Conservation (phyloP, 2,888 invertebrate genomes). For the Chaetogeoica ovagalla region DNA sequence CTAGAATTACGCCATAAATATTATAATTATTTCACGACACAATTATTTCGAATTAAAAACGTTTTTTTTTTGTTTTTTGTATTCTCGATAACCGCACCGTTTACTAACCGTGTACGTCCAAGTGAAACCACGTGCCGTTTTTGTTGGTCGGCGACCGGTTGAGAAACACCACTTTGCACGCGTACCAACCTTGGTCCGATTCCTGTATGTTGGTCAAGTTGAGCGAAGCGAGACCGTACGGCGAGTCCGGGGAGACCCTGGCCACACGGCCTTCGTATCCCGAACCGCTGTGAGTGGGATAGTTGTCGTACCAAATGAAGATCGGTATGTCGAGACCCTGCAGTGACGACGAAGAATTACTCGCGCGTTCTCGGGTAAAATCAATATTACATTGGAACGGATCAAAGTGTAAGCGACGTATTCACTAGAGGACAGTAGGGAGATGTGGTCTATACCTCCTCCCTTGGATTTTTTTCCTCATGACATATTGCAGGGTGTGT, state of each 20-base stretch:
- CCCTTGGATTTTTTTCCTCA: no score
- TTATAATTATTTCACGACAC: no score
- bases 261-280: slow-evolving; percentile 91
- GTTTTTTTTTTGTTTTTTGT: background rate
- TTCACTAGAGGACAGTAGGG: no score
- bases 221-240: slow-evolving; percentile 89
- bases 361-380: no score
- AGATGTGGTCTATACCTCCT: no score
- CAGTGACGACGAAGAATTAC: slow-evolving; percentile 52
- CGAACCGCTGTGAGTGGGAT: slow-evolving; percentile 93
- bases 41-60: background rate
- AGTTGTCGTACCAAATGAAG: slow-evolving; percentile 97
- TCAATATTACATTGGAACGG: no score
- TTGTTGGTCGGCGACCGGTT: slow-evolving; percentile 92
- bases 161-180: slow-evolving; percentile 91
- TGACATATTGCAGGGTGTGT: no score
- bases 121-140: slow-evolving; percentile 97
- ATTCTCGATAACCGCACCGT: no score
- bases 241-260: slow-evolving; percentile 83
- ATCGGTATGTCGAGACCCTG: slow-evolving; percentile 95
- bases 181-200: slow-evolving; percentile 95
- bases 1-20: no score
- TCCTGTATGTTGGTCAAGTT: slow-evolving; percentile 93
- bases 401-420: no score
- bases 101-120: slow-evolving; percentile 84